Conservation (phyloP, 1,140 invertebrate species). For the Brachionus rubens region DNA sequence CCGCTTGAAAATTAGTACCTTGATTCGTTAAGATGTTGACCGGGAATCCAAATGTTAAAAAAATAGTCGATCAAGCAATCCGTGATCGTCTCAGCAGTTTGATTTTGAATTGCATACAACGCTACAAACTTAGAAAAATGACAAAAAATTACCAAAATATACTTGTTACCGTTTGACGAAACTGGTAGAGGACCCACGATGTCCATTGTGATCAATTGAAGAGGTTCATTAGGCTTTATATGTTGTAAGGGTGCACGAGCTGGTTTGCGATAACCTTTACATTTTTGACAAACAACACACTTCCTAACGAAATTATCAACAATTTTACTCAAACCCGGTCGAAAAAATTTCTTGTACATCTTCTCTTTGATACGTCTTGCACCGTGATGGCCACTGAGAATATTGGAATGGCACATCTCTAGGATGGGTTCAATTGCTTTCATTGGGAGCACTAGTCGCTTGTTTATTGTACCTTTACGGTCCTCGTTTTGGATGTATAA, state of each 20-base stretch:
- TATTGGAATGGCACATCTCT: neutral
- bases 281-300: neutral
- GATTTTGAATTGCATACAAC: slow-evolving; percentile 54
- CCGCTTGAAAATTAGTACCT: slow-evolving; percentile 47
- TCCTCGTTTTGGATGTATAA: too few species aligned
- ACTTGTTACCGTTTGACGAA: slow-evolving; percentile 49
- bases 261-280: neutral
- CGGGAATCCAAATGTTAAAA: neutral
- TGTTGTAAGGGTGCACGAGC: neutral
- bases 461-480: neutral
- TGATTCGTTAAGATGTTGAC: neutral
- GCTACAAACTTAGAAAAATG: slow-evolving; percentile 59
- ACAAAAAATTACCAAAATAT: slow-evolving; percentile 55
- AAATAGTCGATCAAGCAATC: too few species aligned
- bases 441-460: neutral
- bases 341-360: neutral
- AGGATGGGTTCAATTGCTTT: neutral
- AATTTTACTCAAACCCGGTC: neutral
- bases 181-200: slow-evolving; percentile 48
- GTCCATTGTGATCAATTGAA: slow-evolving; percentile 44
- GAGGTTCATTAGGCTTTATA: neutral
- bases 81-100: slow-evolving; percentile 54
- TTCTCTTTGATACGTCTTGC: neutral
- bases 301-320: neutral
- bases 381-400: slow-evolving; percentile 10